Evolutionary conservation across 2,113 vertebrate species (phyloP).

Genomic region (Genyomyrus donnyi): DNA sequence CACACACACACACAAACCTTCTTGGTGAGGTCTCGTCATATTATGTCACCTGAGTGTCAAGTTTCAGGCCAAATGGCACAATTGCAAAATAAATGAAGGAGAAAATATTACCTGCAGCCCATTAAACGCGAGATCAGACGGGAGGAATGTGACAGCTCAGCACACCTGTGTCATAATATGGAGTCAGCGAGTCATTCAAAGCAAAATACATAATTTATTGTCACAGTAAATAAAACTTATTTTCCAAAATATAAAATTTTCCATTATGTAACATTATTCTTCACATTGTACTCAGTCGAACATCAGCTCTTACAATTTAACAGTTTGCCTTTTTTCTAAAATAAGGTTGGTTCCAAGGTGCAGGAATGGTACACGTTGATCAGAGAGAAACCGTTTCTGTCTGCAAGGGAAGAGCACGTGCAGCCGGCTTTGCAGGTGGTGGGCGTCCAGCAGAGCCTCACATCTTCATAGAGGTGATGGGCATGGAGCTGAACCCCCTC

Average conservation of each 20-base stretch:
- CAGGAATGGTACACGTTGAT: background rate
- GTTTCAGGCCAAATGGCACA: background rate
- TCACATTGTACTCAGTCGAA: background rate
- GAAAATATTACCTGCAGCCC: background rate
- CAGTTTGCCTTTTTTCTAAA: background rate
- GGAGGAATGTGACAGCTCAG: background rate
- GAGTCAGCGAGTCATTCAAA: background rate
- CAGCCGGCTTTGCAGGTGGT: background rate
- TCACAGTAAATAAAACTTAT: background rate
- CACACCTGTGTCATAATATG: background rate
- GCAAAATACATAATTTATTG: conserved; percentile 15
- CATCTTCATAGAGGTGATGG: background rate
- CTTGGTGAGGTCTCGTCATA: background rate
- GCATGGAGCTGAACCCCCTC: background rate
- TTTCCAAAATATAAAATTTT: conserved; percentile 19
- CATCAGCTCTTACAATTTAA: background rate
- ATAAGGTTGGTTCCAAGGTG: background rate
- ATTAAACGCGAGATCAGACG: background rate
- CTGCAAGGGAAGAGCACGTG: background rate
- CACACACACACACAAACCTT: no score
- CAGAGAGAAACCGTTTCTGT: background rate
- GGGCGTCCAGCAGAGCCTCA: background rate
- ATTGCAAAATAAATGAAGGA: background rate
- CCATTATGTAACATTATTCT: conserved; percentile 7
- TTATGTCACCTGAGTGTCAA: background rate